phyloP scores from a whole-genome alignment of 2,797 vertebrate species.

The Sarcoramphus papa region DNA sequence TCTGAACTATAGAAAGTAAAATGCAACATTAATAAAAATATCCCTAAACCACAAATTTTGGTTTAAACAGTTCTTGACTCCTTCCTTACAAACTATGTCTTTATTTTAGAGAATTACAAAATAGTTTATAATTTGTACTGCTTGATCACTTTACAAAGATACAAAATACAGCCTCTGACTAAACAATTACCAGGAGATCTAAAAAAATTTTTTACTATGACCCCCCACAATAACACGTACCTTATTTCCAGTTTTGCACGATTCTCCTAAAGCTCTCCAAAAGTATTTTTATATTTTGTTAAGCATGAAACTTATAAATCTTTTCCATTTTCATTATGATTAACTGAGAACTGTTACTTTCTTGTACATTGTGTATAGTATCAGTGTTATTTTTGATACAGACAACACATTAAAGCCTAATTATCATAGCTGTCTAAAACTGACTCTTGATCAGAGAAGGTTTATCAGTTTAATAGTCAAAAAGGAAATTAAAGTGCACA shows the following conservation, averaged over 20 bases:
- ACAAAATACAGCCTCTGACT: background rate
- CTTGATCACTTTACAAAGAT: background rate
- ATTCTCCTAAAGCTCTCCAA: background rate
- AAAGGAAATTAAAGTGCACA: constrained; percentile 28
- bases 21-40: background rate
- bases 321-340: background rate
- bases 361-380: background rate
- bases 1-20: background rate
- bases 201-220: background rate
- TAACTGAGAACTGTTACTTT: background rate
- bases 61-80: background rate
- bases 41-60: background rate
- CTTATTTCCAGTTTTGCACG: background rate
- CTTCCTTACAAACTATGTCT: background rate
- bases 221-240: background rate
- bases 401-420: background rate
- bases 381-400: background rate
- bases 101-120: background rate
- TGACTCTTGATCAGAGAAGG: background rate
- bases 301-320: background rate
- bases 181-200: background rate
- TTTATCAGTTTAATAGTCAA: background rate
- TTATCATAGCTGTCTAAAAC: background rate
- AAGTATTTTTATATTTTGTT: background rate
- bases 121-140: background rate